Evolutionary conservation across 2,113 vertebrate genomes (phyloP).

Genomic region (Hyla sarda): DNA sequence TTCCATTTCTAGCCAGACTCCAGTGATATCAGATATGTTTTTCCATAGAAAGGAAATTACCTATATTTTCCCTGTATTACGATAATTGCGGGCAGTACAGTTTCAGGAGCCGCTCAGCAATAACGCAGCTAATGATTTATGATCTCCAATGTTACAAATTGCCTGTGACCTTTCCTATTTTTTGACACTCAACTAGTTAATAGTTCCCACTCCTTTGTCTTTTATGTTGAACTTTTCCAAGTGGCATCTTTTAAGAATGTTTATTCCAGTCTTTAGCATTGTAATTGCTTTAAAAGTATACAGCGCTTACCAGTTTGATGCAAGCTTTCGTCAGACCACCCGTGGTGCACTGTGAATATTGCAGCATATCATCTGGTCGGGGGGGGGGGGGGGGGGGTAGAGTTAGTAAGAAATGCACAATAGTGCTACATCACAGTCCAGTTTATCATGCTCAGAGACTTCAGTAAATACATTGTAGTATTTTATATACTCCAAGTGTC

Average conservation of each 20-base stretch:
- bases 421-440: constrained; percentile 6
- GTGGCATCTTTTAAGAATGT: constrained; percentile 52
- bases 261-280: constrained; percentile 51
- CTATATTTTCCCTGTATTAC: background rate
- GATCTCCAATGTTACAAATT: constrained; percentile 12
- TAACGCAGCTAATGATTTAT: constrained; percentile 35
- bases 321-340: constrained; percentile 43
- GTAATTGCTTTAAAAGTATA: constrained; percentile 55
- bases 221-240: constrained; percentile 32
- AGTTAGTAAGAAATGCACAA: background rate
- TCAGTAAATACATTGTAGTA: constrained; percentile 39
- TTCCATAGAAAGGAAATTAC: background rate
- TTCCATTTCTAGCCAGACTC: constrained; percentile 46
- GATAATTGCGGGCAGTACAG: constrained; percentile 2
- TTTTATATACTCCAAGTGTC: constrained; percentile 39
- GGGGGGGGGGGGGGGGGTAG: too few species aligned
- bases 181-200: constrained; percentile 44
- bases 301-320: constrained; percentile 33
- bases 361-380: constrained; percentile 13
- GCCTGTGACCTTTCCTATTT: constrained; percentile 22
- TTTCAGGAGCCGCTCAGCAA: background rate
- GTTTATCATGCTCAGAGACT: constrained; percentile 41
- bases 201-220: background rate
- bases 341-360: constrained; percentile 42
- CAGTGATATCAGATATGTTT: constrained; percentile 6